A percentile compares a stretch with the other conserved stretches of the same genome.
phyloP scores from a whole-genome alignment of 2,113 vertebrate genomes.

The Dascyllus trimaculatus region DNA sequence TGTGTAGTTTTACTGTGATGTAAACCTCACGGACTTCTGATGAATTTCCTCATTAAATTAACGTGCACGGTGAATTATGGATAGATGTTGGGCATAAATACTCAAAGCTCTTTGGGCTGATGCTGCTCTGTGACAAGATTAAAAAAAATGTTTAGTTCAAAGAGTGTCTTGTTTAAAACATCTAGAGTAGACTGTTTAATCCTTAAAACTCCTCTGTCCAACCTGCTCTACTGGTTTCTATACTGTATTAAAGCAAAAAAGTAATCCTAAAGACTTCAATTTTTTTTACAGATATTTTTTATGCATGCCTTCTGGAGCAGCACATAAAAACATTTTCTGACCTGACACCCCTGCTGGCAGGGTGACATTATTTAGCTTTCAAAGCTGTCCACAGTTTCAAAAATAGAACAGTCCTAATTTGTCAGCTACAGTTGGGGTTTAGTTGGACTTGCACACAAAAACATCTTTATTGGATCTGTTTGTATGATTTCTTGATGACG shows the following conservation, averaged over 20 bases:
- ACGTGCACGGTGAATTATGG: background rate
- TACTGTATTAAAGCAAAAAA: background rate
- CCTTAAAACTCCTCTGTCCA: background rate
- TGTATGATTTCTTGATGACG: too few species aligned
- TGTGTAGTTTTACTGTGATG: constrained; percentile 36
- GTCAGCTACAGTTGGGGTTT: background rate
- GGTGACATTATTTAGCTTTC: background rate
- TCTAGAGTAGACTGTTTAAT: background rate
- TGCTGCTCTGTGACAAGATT: background rate
- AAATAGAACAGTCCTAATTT: background rate
- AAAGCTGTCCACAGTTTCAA: background rate
- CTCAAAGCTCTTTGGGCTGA: constrained; percentile 1
- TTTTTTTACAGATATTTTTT: background rate
- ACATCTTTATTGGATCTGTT: too few species aligned
- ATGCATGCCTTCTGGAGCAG: background rate
- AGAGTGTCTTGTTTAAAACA: constrained; percentile 7
- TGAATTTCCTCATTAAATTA: constrained; percentile 44
- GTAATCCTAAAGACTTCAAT: background rate
- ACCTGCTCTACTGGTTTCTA: background rate
- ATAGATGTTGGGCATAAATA: constrained; percentile 9
- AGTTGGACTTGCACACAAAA: background rate
- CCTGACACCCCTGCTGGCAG: background rate
- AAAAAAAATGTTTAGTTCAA: constrained; percentile 13
- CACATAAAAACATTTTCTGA: background rate
- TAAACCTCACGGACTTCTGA: constrained; percentile 10